Conservation (phyloP, 1,140 invertebrate species). For the Heliconius melpomene region DNA sequence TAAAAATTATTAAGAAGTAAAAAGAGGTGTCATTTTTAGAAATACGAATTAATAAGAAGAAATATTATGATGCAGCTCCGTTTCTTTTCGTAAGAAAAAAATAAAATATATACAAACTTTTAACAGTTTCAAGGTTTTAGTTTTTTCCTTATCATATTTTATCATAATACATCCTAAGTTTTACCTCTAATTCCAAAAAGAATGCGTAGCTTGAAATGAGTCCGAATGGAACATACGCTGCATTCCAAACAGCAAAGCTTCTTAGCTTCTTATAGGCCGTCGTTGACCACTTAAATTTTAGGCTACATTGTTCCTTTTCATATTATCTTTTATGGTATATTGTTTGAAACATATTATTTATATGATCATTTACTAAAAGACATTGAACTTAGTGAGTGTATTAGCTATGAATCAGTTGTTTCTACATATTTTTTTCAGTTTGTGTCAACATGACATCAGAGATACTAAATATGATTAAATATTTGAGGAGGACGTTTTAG, state of each 20-base stretch:
- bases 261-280: constrained; percentile 41
- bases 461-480: constrained; percentile 22
- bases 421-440: constrained; percentile 45
- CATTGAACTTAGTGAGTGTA: constrained; percentile 60
- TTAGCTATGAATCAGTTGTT: constrained; percentile 57
- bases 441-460: constrained; percentile 54
- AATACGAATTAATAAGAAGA: not conserved
- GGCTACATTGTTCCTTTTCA: constrained; percentile 59
- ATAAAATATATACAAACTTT: too few species aligned
- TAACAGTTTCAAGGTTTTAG: not conserved
- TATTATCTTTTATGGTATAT: constrained; percentile 60
- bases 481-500: constrained; percentile 5
- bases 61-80: not conserved
- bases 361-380: constrained; percentile 56
- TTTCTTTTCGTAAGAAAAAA: too few species aligned
- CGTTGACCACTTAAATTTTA: constrained; percentile 58
- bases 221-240: constrained; percentile 40
- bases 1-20: not conserved
- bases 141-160: not conserved
- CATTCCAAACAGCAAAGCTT: constrained; percentile 49
- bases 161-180: constrained; percentile 25
- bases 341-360: constrained; percentile 60
- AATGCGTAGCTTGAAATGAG: constrained; percentile 43
- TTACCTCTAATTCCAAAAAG: constrained; percentile 46
- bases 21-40: not conserved